Evolutionary conservation across 2,888 invertebrate genomes (phyloP).

Genomic region (Stenoptilia bipunctidactyla): DNA sequence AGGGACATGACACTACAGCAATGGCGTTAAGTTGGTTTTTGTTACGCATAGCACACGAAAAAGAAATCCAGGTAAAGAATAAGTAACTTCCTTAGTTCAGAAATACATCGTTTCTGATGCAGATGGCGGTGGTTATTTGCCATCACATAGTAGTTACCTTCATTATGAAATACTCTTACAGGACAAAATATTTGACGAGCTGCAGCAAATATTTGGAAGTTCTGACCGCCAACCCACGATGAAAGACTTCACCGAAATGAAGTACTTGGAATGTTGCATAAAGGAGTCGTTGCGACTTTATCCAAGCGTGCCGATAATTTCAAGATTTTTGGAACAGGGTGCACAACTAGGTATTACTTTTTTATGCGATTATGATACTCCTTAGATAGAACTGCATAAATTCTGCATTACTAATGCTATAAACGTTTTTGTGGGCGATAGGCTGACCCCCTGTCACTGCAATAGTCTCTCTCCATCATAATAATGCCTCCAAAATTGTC

Average conservation of each 20-base stretch:
- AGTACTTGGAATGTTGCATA: constrained; percentile 76
- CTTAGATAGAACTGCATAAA: too few species aligned
- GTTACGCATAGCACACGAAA: constrained; percentile 36
- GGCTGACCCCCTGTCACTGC: too few species aligned
- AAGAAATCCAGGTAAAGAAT: constrained; percentile 26
- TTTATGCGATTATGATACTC: too few species aligned
- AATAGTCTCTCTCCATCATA: too few species aligned
- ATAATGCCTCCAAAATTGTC: too few species aligned
- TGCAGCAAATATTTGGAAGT: constrained; percentile 52
- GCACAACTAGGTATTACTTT: constrained; percentile 65
- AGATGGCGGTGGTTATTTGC: too few species aligned
- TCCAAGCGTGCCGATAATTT: constrained; percentile 75
- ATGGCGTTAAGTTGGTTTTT: constrained; percentile 28
- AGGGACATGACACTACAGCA: constrained; percentile 51
- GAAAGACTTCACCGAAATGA: constrained; percentile 67
- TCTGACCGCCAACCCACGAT: constrained; percentile 71
- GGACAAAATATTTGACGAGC: constrained; percentile 2
- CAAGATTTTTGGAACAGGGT: constrained; percentile 67
- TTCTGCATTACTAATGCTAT: too few species aligned
- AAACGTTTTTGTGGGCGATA: too few species aligned
- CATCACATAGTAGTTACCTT: too few species aligned
- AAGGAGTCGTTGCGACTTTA: constrained; percentile 75
- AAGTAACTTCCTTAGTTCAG: too few species aligned
- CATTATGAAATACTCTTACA: background rate
- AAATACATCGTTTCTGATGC: too few species aligned